Percentiles rank a stretch among this genome's conserved stretches.
These are phyloP conservation scores for Chondrilla cf. caribensis DNA, from an alignment of 37 sponge, comb jelly and placozoan species.

Conservation along the genomic window DNA sequence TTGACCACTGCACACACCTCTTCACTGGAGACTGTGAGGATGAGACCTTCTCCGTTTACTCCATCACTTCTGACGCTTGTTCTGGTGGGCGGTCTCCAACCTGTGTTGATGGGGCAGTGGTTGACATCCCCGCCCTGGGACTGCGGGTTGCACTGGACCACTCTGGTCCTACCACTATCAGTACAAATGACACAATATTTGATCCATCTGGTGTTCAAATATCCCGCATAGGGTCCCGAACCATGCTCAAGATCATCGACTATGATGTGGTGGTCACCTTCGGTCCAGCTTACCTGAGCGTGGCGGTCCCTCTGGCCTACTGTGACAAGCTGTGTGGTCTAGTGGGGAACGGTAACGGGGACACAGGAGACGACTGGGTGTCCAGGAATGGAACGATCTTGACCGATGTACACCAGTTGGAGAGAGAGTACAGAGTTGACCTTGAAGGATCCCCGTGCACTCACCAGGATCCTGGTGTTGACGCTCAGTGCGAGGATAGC, in stretches of 20 bases:
- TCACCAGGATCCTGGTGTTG: too few species aligned
- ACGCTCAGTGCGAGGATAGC: too few species aligned
- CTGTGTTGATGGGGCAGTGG: conserved; percentile 2
- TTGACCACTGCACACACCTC: conserved; percentile 15
- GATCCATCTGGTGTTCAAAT: not conserved
- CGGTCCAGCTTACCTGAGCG: not conserved
- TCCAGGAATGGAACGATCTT: not conserved
- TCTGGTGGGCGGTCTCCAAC: not conserved
- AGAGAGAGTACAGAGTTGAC: not conserved
- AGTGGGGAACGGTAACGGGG: not conserved
- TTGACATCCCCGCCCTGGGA: not conserved
- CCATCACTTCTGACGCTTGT: not conserved
- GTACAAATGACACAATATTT: not conserved
- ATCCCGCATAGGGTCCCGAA: not conserved
- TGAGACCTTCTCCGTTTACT: not conserved
- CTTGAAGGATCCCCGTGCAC: too few species aligned
- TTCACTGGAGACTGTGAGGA: conserved; percentile 5
- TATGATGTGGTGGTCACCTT: conserved; percentile 1
- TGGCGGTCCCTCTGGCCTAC: not conserved
- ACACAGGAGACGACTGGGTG: not conserved
- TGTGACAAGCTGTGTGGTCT: conserved; percentile 4
- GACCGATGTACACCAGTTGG: not conserved
- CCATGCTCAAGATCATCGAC: too few species aligned
- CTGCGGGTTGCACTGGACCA: not conserved
- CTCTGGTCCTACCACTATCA: not conserved